phyloP scores from a whole-genome alignment of 2,888 invertebrate species.

The Eupithecia inturbata region DNA sequence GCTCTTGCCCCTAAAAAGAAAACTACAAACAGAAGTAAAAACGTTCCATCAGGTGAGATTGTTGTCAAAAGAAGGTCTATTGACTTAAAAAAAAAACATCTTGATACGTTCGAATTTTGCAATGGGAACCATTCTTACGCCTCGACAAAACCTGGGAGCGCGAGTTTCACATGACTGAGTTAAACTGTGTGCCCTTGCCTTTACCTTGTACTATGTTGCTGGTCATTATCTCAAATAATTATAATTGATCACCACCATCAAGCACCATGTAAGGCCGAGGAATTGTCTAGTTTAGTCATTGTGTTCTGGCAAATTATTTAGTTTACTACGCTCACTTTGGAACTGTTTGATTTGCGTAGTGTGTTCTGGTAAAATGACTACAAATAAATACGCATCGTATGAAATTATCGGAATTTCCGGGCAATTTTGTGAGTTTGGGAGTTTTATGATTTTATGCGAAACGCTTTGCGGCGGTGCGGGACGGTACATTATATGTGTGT shows the following conservation, averaged over 20 bases:
- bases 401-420: background rate
- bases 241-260: slow-evolving; percentile 13
- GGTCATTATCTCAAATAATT: slow-evolving; percentile 14
- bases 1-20: background rate
- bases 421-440: background rate
- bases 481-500: background rate
- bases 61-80: no score
- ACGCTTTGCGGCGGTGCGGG: background rate
- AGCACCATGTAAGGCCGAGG: slow-evolving; percentile 12
- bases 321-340: background rate
- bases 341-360: background rate
- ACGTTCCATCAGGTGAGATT: no score
- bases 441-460: background rate
- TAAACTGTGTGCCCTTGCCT: background rate
- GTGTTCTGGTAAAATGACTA: background rate
- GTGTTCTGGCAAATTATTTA: slow-evolving; percentile 1
- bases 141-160: background rate
- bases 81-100: no score
- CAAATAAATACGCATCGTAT: background rate
- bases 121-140: background rate
- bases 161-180: background rate
- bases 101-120: no score
- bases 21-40: background rate
- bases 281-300: slow-evolving; percentile 1
- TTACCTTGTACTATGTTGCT: background rate